phyloP scores from a whole-genome alignment of 2,113 vertebrate species.

The Ceyx margarethae region DNA sequence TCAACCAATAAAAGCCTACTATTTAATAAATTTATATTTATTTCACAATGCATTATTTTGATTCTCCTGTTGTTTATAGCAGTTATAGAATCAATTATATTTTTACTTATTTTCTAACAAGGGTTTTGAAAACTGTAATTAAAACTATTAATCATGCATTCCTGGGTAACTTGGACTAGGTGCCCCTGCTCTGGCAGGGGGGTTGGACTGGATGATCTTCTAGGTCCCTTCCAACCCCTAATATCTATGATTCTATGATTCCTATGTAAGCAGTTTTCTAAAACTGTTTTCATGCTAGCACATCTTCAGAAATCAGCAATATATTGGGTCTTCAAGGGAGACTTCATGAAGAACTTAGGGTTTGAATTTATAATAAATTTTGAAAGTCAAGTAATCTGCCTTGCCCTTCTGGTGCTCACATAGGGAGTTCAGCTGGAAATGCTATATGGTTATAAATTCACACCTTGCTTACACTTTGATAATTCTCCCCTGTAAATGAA shows the following conservation, averaged over 20 bases:
- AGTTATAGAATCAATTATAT: background rate
- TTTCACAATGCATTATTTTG: background rate
- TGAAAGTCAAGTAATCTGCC: background rate
- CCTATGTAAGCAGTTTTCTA: background rate
- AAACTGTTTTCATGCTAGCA: background rate
- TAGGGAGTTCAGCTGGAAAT: background rate
- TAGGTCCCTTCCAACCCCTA: too few relatives aligned
- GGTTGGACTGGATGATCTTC: too few relatives aligned
- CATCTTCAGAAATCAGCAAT: background rate
- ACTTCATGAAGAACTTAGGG: background rate
- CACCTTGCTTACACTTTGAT: background rate
- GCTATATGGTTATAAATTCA: background rate
- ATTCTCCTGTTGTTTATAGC: background rate
- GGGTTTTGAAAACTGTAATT: background rate
- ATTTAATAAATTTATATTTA: background rate
- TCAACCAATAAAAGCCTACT: background rate
- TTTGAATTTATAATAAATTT: background rate
- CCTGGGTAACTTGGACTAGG: too few relatives aligned
- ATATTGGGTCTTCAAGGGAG: background rate
- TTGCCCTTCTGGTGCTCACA: background rate
- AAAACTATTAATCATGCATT: background rate
- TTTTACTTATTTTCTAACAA: background rate
- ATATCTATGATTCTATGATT: too few relatives aligned
- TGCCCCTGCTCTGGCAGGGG: too few relatives aligned
- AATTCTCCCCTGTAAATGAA: background rate